Base-by-base conservation (phyloP, 1,140 invertebrate genomes). In the Stegodyphus mimosarum region DNA sequence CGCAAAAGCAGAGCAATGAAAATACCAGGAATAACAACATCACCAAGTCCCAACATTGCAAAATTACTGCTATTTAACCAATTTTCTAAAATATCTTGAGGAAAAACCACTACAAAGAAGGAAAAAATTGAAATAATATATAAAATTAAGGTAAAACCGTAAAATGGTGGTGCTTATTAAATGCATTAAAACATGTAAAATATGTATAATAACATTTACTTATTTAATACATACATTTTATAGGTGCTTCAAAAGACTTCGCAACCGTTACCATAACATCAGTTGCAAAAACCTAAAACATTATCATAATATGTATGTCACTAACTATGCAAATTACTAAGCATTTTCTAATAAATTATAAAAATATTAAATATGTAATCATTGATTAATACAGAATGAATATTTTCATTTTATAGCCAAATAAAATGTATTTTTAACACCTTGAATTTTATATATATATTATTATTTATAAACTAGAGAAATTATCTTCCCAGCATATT, bases 181-280 rank as follows among this genome's bases (percentile, higher is more conserved):
- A 60, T 15, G 9, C 9, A 60, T 2, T 10, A 60, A 60, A 60
- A 60, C 9, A 60, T 60, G 15, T 10, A 60, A 60, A 60, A 9
- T 60, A 60, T 60, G 15, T 60, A 10, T 60, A 60, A 60, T 60
- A 60, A 60, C 9, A 10, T 10, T 10, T 60, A n/a, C 9, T 2
- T 60, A 70, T 11, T 9, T n/a, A 5, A 71, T 49, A 92, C 93
- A 93, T 91, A 96, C 95, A 92, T 93, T 99, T 99, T 88, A 99
- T 99, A 63, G 99, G 99, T 1, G 98, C 98, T 91, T 99, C 98
- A 91, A 99, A 99, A 18, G 96, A 97, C 91, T 97, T 99, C n/a
- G 98, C 98, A 6, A 99, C 98, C n/a, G 97, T 99, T 13, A 99
- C 96, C 98, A 99, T 99, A 33, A 99, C 99, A 91, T 99, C 97